Evolutionary conservation across 2,797 vertebrate genomes (phyloP).

Genomic region (Cyprinodon diabolis): DNA sequence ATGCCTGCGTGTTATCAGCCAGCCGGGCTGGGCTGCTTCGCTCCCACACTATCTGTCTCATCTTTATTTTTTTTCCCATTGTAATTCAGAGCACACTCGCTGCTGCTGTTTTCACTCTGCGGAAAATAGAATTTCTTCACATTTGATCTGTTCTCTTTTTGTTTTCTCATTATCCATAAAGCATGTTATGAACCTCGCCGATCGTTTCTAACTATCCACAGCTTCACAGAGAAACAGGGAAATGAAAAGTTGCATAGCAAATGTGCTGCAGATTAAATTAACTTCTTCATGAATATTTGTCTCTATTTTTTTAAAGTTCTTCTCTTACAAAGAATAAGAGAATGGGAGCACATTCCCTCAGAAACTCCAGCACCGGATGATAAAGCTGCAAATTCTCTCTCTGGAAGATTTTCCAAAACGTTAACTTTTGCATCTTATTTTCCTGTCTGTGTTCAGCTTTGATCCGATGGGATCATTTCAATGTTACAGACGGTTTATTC

Average conservation of each 20-base stretch:
- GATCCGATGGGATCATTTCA: too few relatives aligned
- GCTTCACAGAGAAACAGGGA: constrained; percentile 45
- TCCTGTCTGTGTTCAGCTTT: too few relatives aligned
- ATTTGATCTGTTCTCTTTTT: constrained; percentile 72
- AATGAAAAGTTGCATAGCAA: constrained; percentile 54
- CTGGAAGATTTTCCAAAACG: background rate
- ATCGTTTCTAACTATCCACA: constrained; percentile 34
- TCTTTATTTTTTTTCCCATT: constrained; percentile 55
- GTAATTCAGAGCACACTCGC: constrained; percentile 64
- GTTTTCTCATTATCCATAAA: constrained; percentile 74
- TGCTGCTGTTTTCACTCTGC: constrained; percentile 28
- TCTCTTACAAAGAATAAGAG: background rate
- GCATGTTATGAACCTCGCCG: constrained; percentile 33
- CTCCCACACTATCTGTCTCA: constrained; percentile 36
- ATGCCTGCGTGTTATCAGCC: constrained; percentile 49
- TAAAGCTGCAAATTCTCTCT: background rate
- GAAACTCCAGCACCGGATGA: background rate
- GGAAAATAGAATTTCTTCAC: constrained; percentile 73
- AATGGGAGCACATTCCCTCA: background rate
- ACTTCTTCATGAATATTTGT: constrained; percentile 51
- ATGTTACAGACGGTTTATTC: too few relatives aligned
- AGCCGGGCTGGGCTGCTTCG: background rate
- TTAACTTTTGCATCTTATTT: too few relatives aligned
- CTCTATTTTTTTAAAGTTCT: constrained; percentile 3
- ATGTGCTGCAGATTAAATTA: constrained; percentile 35